These are phyloP conservation scores for Malurus leucopterus DNA, from an alignment of 2,797 vertebrate genomes.

Conservation along the genomic window DNA sequence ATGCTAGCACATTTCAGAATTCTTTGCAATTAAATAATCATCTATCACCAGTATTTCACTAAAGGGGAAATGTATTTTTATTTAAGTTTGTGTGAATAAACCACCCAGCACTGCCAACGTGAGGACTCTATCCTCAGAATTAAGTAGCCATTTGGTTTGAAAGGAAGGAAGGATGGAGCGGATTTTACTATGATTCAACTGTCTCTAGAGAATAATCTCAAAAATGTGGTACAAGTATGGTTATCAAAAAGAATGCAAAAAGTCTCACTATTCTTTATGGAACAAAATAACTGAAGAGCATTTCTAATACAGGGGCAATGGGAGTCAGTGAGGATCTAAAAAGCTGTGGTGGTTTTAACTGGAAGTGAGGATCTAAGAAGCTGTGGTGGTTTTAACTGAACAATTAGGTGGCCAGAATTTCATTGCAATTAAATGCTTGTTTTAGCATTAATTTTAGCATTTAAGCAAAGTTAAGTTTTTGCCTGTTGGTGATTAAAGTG, in stretches of 20 bases:
- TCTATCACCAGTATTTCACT: not conserved
- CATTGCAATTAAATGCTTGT: not conserved
- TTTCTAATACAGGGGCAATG: not conserved
- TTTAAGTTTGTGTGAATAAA: constrained; percentile 15
- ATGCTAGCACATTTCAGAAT: constrained; percentile 37
- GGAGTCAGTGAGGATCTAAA: not conserved
- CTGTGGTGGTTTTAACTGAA: constrained; percentile 26
- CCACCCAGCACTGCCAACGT: constrained; percentile 4
- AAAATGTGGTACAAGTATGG: not conserved
- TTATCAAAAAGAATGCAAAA: not conserved
- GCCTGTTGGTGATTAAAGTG: not conserved
- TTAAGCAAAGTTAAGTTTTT: constrained; percentile 17
- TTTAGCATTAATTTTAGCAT: constrained; percentile 24
- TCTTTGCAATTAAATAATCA: constrained; percentile 20
- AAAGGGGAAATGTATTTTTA: constrained; percentile 17
- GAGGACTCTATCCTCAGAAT: constrained; percentile 8
- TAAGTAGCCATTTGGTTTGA: constrained; percentile 13
- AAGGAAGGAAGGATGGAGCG: not conserved
- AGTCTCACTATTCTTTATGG: not conserved
- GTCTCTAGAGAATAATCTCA: constrained; percentile 6
- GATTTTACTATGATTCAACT: constrained; percentile 20
- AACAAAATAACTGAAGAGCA: not conserved
- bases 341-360: constrained; percentile 22
- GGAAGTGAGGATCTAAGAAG: not conserved
- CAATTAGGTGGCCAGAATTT: not conserved